Evolutionary conservation across 2,113 vertebrate genomes (phyloP).

Genomic region (Malurus elegans): DNA sequence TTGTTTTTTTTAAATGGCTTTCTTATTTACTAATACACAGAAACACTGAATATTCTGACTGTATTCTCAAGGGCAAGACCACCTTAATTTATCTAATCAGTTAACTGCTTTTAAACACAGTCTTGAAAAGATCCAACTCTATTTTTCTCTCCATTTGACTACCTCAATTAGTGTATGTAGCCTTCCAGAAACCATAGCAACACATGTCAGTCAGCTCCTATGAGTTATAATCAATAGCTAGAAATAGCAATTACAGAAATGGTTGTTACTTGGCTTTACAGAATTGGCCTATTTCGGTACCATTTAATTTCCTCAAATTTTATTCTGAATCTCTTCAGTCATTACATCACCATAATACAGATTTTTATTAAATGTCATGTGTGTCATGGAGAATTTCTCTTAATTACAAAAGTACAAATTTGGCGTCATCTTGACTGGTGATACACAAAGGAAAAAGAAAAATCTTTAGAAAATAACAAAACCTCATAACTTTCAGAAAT

Average conservation of each 20-base stretch:
- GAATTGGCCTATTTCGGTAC: slow-evolving; percentile 35
- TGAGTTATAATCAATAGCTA: slow-evolving; percentile 59
- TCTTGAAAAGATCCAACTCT: slow-evolving; percentile 33
- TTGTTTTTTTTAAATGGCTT: background rate
- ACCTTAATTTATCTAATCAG: slow-evolving; percentile 37
- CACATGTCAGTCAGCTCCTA: slow-evolving; percentile 31
- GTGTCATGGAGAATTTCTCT: background rate
- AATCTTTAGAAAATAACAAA: background rate
- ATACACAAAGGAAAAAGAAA: background rate
- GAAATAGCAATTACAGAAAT: slow-evolving; percentile 54
- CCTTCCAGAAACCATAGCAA: slow-evolving; percentile 62
- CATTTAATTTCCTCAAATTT: slow-evolving; percentile 34
- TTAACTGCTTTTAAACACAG: slow-evolving; percentile 33
- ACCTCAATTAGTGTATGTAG: slow-evolving; percentile 41
- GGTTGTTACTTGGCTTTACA: slow-evolving; percentile 22
- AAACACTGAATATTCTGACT: background rate
- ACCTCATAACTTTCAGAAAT: background rate
- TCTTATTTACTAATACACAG: background rate
- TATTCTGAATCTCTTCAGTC: slow-evolving; percentile 5
- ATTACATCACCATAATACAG: background rate
- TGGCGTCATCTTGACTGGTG: background rate
- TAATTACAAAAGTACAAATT: background rate
- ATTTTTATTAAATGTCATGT: background rate
- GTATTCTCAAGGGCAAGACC: background rate
- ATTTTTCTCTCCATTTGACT: slow-evolving; percentile 39